phyloP scores from a whole-genome alignment of 2,797 vertebrate genomes.

The Premnoplex brunnescens region DNA sequence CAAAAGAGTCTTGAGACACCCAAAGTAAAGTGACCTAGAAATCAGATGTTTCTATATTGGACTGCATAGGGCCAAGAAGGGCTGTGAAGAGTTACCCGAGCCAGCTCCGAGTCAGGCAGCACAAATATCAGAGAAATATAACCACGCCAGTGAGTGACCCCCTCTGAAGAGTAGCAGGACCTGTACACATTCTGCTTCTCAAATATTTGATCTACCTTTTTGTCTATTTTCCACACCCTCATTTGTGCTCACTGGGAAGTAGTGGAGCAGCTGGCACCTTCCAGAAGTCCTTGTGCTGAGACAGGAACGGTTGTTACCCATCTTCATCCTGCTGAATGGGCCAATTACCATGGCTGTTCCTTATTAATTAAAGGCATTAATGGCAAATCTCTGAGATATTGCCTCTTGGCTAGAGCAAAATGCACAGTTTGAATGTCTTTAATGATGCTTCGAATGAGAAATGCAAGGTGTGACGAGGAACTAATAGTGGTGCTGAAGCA shows the following conservation, averaged over 20 bases:
- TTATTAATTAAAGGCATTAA: background rate
- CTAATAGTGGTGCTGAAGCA: background rate
- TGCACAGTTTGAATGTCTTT: background rate
- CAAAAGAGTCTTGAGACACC: background rate
- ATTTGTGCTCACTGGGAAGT: fast-evolving
- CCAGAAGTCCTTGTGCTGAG: background rate
- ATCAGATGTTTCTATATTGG: background rate
- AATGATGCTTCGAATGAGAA: background rate
- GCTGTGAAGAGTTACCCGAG: no score
- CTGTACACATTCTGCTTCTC: background rate
- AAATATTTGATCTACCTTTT: background rate
- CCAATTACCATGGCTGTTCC: background rate
- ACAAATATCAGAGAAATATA: background rate
- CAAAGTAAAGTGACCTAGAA: background rate
- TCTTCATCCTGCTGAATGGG: background rate
- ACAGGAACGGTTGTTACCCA: background rate
- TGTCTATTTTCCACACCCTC: background rate
- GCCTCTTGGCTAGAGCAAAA: background rate
- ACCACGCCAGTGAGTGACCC: no score
- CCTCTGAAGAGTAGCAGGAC: background rate
- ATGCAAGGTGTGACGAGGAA: background rate
- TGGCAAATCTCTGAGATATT: background rate
- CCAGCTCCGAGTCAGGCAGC: background rate
- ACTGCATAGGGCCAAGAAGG: fast-evolving
- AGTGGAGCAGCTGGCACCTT: fast-evolving